phyloP scores from a whole-genome alignment of 2,888 invertebrate genomes.

The Epistrophe eligans region DNA sequence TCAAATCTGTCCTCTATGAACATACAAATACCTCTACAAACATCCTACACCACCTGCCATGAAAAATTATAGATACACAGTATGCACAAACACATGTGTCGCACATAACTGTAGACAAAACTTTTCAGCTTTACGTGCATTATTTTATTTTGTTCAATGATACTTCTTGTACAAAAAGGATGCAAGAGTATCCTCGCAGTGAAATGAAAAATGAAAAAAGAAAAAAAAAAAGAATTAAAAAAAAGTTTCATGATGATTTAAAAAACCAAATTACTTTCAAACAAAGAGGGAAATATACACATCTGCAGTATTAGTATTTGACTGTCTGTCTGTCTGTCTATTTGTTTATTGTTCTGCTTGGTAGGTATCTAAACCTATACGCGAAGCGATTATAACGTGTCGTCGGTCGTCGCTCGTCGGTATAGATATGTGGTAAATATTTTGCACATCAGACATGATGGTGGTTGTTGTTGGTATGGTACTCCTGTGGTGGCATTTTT shows the following conservation, averaged over 20 bases:
- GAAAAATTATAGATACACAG: neutral
- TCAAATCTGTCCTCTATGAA: neutral
- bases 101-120: conserved; percentile 43
- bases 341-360: neutral
- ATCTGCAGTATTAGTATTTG: neutral
- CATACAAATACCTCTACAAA: too few species aligned
- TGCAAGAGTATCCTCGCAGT: conserved; percentile 2
- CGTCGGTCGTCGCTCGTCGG: too few species aligned
- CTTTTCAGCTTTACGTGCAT: conserved; percentile 42
- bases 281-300: conserved; percentile 26
- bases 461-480: neutral
- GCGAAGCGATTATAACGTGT: conserved; percentile 28
- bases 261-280: conserved; percentile 55
- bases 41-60: conserved; percentile 11
- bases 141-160: conserved; percentile 35
- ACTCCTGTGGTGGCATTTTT: conserved; percentile 48
- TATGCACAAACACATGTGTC: conserved; percentile 13
- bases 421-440: conserved; percentile 26
- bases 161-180: conserved; percentile 31
- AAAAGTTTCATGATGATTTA: conserved; percentile 51
- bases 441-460: conserved; percentile 16
- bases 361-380: neutral
- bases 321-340: conserved; percentile 3
- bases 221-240: conserved; percentile 16
- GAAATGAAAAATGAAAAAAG: neutral